These are phyloP conservation scores for Ictidomys tridecemlineatus DNA, from an alignment of 2,113 vertebrate species.

Conservation along the genomic window DNA sequence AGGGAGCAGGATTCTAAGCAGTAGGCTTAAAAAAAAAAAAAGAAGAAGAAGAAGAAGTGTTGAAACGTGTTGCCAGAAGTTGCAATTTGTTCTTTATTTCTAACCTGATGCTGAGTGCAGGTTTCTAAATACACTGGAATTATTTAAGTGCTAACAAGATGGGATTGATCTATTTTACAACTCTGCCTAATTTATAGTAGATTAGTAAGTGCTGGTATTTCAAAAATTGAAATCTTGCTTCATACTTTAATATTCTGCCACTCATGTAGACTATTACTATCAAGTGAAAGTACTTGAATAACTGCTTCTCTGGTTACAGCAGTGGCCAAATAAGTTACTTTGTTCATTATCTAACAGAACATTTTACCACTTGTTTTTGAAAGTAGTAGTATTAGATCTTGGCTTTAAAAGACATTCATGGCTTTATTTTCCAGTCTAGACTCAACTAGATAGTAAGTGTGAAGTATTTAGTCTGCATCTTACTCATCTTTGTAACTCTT, in stretches of 20 bases:
- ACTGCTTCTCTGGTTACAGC: not conserved
- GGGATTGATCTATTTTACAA: not conserved
- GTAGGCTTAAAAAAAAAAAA: not conserved
- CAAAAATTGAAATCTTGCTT: not conserved
- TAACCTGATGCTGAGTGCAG: slow-evolving; percentile 13
- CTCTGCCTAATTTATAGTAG: not conserved
- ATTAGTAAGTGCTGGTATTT: slow-evolving; percentile 15
- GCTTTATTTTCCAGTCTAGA: not conserved
- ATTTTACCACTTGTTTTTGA: slow-evolving; percentile 51
- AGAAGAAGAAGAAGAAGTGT: not conserved
- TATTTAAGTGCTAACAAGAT: not conserved
- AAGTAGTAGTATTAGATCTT: slow-evolving; percentile 40
- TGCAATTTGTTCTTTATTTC: slow-evolving; percentile 47
- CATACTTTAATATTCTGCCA: not conserved
- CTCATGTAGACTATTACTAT: not conserved
- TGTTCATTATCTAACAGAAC: not conserved
- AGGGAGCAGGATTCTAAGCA: slow-evolving; percentile 18
- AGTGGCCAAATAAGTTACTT: slow-evolving; percentile 15
- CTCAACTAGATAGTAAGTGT: not conserved
- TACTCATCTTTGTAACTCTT: not conserved
- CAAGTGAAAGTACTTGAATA: not conserved
- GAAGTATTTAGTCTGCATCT: not conserved
- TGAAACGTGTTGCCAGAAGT: not conserved
- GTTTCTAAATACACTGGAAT: not conserved
- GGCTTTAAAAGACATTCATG: not conserved